Evolutionary conservation across 2,113 vertebrate genomes (phyloP).

Genomic region (Ceyx cyanopectus): DNA sequence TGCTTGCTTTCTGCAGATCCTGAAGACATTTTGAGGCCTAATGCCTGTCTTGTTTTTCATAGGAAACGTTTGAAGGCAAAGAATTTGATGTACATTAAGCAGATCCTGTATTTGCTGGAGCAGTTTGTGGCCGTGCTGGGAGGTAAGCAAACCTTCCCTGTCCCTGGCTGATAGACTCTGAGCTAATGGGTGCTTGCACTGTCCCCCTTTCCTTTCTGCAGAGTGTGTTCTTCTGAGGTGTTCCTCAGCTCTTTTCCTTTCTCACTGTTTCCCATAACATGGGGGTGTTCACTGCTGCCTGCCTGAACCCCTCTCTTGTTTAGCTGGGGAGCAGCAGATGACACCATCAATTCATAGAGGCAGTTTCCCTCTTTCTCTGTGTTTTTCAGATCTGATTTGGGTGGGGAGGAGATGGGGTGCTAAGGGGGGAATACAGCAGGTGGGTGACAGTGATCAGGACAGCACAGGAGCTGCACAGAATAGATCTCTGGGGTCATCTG

Average conservation of each 20-base stretch:
- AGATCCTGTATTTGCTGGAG: conserved; percentile 92
- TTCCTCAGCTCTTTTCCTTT: background rate
- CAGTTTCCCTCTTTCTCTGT: background rate
- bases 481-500: background rate
- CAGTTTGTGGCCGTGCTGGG: conserved; percentile 86
- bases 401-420: background rate
- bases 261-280: background rate
- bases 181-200: background rate
- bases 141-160: conserved; percentile 75
- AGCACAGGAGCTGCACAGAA: background rate
- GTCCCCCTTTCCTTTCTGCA: background rate
- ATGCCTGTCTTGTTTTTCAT: background rate
- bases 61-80: conserved; percentile 94
- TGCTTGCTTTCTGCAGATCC: background rate
- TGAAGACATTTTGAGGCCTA: background rate
- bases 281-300: background rate
- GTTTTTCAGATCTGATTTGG: background rate
- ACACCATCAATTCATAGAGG: background rate
- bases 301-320: background rate
- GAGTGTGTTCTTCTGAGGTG: background rate
- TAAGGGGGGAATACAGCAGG: background rate
- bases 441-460: background rate
- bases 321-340: background rate
- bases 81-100: conserved; percentile 98
- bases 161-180: background rate